Evolutionary conservation across 2,888 invertebrate species (phyloP).

Genomic region (Epicampocera succincta): DNA sequence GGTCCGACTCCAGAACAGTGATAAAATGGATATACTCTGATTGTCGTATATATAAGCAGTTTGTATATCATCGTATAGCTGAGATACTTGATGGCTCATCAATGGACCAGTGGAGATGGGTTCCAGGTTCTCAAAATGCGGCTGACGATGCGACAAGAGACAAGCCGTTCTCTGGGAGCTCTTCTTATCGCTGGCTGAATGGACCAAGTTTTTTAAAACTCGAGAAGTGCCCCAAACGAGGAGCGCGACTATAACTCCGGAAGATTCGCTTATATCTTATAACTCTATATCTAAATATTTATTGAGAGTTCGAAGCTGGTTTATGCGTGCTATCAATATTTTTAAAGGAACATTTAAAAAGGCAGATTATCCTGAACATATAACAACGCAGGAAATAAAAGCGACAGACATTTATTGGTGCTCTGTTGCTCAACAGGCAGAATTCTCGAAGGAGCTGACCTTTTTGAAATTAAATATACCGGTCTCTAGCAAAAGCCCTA

Average conservation of each 20-base stretch:
- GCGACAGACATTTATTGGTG: constrained; percentile 25
- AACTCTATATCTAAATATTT: constrained; percentile 1
- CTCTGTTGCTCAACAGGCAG: neutral
- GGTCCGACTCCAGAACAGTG: constrained; percentile 17
- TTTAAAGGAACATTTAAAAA: too few species aligned
- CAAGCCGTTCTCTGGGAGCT: neutral
- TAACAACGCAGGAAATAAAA: neutral
- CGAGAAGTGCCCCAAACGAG: neutral
- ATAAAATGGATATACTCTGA: constrained; percentile 21
- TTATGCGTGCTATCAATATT: constrained; percentile 13
- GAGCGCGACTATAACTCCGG: neutral
- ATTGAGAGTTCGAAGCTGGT: constrained; percentile 31
- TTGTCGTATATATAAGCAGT: constrained; percentile 6
- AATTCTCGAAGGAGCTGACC: constrained; percentile 4
- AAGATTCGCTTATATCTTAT: neutral
- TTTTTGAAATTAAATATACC: neutral
- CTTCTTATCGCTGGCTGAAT: neutral
- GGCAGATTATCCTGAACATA: neutral
- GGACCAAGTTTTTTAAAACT: constrained; percentile 2
- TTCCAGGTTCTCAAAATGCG: neutral
- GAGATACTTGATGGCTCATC: neutral
- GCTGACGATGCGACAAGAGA: constrained; percentile 5
- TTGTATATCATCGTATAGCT: constrained; percentile 13
- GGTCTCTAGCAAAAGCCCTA: constrained; percentile 14
- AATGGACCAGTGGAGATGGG: constrained; percentile 7